Evolutionary conservation across 2,888 invertebrate species (phyloP).

Genomic region (Sylvicola cinctus): DNA sequence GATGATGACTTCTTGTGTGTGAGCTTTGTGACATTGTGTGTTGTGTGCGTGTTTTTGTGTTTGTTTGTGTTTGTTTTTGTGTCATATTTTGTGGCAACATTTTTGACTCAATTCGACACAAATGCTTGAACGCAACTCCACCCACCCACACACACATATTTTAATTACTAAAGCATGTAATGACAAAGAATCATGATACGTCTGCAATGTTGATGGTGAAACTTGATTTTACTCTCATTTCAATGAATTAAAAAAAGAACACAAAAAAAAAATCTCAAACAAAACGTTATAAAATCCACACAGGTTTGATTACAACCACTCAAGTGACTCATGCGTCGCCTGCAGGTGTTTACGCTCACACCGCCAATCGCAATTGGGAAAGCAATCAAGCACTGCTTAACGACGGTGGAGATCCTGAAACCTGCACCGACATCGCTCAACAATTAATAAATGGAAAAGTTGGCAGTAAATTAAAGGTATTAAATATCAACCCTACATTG

Average conservation of each 20-base stretch:
- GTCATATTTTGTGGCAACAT: not conserved
- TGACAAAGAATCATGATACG: too few species aligned
- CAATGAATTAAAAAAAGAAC: too few species aligned
- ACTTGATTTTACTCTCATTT: too few species aligned
- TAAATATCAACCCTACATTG: not conserved
- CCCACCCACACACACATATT: too few species aligned
- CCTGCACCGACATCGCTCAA: slow-evolving; percentile 49
- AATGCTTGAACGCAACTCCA: not conserved
- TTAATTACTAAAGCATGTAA: too few species aligned
- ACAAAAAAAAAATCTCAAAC: too few species aligned
- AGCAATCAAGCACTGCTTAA: slow-evolving; percentile 35
- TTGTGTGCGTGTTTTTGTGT: not conserved
- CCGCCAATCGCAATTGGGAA: slow-evolving; percentile 53
- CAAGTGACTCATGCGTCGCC: slow-evolving; percentile 64
- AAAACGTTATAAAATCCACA: too few species aligned
- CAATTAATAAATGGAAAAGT: slow-evolving; percentile 45
- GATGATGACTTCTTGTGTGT: too few species aligned
- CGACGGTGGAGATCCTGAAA: slow-evolving; percentile 26
- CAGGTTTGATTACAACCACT: slow-evolving; percentile 53
- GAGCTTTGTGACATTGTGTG: slow-evolving; percentile 1
- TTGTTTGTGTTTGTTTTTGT: not conserved
- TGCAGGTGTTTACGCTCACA: slow-evolving; percentile 52
- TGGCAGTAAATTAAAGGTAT: slow-evolving; percentile 46
- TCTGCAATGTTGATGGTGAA: too few species aligned
- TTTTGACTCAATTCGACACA: not conserved